Base-by-base conservation (phyloP, 1,140 invertebrate species). In the Sarcophaga peregrina region DNA sequence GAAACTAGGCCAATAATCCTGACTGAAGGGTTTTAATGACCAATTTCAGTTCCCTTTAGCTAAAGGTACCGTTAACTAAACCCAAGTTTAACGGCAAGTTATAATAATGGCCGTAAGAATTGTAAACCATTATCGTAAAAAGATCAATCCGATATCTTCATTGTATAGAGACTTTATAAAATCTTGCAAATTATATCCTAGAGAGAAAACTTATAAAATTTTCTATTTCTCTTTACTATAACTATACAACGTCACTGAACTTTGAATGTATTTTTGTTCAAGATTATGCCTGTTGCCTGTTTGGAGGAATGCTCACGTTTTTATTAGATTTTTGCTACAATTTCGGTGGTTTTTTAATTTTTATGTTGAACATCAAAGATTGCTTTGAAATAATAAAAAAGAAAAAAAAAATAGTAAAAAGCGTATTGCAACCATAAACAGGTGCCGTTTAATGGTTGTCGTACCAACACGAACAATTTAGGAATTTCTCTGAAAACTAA, bases 271-370 rank as follows among this genome's bases (percentile, higher is more conserved):
- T 68, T 68, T 68, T 68, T n/a, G n/a, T 20, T 68, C 62, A 68
- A 68, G 17, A 68, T 68, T 68, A 37, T 68, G 5, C 20, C n/a
- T 17, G 20, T 68, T 8, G n/a, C 17, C 8, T n/a, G 20, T 78
- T 50, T 78, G 47, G 25, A 37, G 25, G 47, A 52, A 78, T 78
- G 75, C 75, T 78, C 75, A 78, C 75, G 75, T 78, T 78, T 68
- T 78, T 78, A 52, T 78, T 78, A 78, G 46, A 78, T 17, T 78
- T 78, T 78, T 78, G 75, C 47, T 78, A 78, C 75, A 78, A 78
- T 78, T 78, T 78, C 50, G 50, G 75, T 78, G 75, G 50, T 78
- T 78, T 78, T 46, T 78, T 78, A 46, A n/a, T 17, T 52, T 48
- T 78, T 78, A 50, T 78, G 47, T 78, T 78, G 75, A 17, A 52